Percentiles rank a stretch among this genome's conserved stretches.
These are phyloP conservation scores for Rallus crepitans DNA, from an alignment of 2,797 vertebrate species.

Conservation along the genomic window DNA sequence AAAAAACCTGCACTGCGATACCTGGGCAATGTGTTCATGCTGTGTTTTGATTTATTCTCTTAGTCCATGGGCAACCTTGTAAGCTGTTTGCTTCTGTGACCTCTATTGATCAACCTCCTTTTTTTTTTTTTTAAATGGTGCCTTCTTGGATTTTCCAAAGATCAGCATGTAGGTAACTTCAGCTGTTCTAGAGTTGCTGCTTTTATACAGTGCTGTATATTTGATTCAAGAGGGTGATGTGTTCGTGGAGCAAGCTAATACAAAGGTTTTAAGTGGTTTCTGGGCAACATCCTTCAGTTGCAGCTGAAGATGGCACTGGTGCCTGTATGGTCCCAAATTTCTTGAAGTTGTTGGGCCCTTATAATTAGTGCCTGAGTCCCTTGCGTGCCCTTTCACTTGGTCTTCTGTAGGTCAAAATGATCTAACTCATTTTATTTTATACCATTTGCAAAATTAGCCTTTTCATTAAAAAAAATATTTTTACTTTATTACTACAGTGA, in stretches of 20 bases:
- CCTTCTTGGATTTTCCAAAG: neutral
- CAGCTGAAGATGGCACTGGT: neutral
- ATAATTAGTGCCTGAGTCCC: neutral
- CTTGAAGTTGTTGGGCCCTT: accelerated
- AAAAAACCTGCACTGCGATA: neutral
- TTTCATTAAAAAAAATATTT: neutral
- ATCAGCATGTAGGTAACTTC: neutral
- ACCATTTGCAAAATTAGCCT: neutral
- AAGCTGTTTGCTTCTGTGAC: neutral
- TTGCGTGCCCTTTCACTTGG: neutral
- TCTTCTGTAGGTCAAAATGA: neutral
- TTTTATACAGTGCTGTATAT: neutral
- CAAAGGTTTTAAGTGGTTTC: neutral
- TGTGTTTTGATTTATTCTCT: neutral
- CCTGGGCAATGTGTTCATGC: neutral
- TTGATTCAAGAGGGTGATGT: neutral
- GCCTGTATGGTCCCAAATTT: neutral
- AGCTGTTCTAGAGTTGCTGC: accelerated
- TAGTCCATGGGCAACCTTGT: neutral
- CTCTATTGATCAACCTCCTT: neutral
- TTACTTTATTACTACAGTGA: neutral
- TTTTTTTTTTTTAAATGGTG: neutral
- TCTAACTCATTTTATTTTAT: neutral
- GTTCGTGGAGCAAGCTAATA: neutral
- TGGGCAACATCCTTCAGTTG: neutral